Evolutionary conservation across 1,140 invertebrate species (phyloP).

Genomic region (Drosophila fuyamai): DNA sequence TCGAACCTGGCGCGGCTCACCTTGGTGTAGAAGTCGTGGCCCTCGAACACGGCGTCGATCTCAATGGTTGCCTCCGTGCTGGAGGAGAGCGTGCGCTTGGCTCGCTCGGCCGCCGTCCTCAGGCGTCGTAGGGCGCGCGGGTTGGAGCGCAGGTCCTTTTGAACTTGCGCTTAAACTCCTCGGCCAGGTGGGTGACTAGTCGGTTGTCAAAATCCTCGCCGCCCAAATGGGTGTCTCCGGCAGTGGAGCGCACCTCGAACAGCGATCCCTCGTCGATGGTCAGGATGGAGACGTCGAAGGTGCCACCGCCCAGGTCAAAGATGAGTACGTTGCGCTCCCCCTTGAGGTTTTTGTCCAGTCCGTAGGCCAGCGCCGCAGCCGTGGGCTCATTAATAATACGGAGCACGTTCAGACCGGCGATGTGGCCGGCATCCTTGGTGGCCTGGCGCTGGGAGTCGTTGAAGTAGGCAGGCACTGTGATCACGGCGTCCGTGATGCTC

Average conservation of each 20-base stretch:
- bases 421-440: slow-evolving; percentile 89
- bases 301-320: slow-evolving; percentile 91
- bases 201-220: slow-evolving; percentile 92
- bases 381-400: slow-evolving; percentile 91
- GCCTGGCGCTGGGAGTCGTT: slow-evolving; percentile 89
- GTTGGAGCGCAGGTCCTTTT: slow-evolving; percentile 92
- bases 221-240: slow-evolving; percentile 90
- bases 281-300: slow-evolving; percentile 94
- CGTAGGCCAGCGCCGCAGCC: slow-evolving; percentile 91
- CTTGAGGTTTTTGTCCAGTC: slow-evolving; percentile 90
- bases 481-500: slow-evolving; percentile 88
- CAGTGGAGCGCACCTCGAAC: slow-evolving; percentile 92
- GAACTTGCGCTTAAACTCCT: slow-evolving; percentile 93
- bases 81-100: slow-evolving; percentile 89
- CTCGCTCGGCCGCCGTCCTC: slow-evolving; percentile 90
- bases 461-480: slow-evolving; percentile 88
- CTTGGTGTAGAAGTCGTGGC: slow-evolving; percentile 94
- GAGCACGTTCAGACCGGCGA: slow-evolving; percentile 89
- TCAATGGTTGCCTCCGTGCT: slow-evolving; percentile 90
- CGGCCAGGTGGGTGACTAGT: slow-evolving; percentile 91
- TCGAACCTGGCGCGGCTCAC: slow-evolving; percentile 94
- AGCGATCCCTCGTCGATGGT: slow-evolving; percentile 93
- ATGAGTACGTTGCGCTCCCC: slow-evolving; percentile 91
- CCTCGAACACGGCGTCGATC: slow-evolving; percentile 90
- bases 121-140: slow-evolving; percentile 91